Base-by-base conservation (phyloP, 2,113 vertebrate species). In the Eretmochelys imbricata region DNA sequence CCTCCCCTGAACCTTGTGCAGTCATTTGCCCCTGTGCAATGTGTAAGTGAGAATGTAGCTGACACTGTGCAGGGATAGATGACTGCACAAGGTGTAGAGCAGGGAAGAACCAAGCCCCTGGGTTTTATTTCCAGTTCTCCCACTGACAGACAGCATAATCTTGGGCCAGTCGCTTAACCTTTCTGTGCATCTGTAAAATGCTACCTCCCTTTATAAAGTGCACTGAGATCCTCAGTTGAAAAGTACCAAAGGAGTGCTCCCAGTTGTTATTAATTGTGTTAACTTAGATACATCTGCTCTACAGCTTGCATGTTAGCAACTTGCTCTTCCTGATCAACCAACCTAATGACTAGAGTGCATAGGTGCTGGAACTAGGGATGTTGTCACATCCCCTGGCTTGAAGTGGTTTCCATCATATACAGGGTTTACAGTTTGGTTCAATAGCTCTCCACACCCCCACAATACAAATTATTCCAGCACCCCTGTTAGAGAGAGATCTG, bases 271-370 rank as follows among this genome's bases (percentile, higher is more conserved):
- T 42, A 86, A 17, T 17, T 55, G 16, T 69, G 17, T 38, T 6
- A 10, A 72, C n/a, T 16, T 82, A 8, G 35, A 17, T 92, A 80
- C 29, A 80, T 20, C 85, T 91, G 50, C 48, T 82, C 48, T 69
- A 22, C 46, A 95, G 94, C 82, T 90, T 87, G 20, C 57, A 80
- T 83, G 35, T 89, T 81, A 91, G 72, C 91, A 90, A 80, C 57
- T 53, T 79, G 51, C n/a, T 90, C 80, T 22, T 89, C 62, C 62
- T 91, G 38, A 31, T 72, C 65, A 51, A 54, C 48, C 80, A 57
- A 55, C 11, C 51, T 48, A 51, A 88, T 84, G 42, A 53, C 0
- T 0, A 69, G 88, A 51, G 65, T 11, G 51, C 57, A 62, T 13
- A 62, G 27, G 57, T 62, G 27, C 57, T 62, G 27, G 27, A 62